These are phyloP conservation scores for Oophaga pumilio DNA, from an alignment of 2,113 vertebrate species.

Conservation along the genomic window DNA sequence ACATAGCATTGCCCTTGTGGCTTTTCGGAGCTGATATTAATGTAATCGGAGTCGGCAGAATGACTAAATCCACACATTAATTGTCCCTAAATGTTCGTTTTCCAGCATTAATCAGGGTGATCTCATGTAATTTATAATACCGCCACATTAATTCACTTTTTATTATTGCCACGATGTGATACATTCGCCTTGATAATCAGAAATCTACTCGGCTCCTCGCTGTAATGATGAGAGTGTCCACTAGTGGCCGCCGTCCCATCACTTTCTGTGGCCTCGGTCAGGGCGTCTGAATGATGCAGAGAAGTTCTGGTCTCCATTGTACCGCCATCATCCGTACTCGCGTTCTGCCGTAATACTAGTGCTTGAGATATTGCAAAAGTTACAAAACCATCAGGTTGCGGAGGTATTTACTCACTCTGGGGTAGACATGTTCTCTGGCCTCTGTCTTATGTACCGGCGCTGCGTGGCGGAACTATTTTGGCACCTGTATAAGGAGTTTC, in stretches of 20 bases:
- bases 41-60: background rate
- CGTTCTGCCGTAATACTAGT: no score
- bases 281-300: no score
- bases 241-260: slow-evolving; percentile 11
- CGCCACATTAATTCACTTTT: slow-evolving; percentile 13
- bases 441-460: background rate
- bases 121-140: background rate
- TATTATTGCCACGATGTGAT: background rate
- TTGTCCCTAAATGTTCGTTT: slow-evolving; percentile 10
- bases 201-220: background rate
- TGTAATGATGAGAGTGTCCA: background rate
- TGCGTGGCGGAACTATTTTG: background rate
- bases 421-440: no score
- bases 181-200: slow-evolving; percentile 13
- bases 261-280: background rate
- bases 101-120: slow-evolving; percentile 7
- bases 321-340: no score
- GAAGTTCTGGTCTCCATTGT: no score
- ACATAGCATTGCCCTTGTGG: background rate
- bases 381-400: no score
- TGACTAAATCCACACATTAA: slow-evolving; percentile 14
- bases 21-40: background rate
- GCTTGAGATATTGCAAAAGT: no score
- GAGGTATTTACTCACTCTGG: no score
- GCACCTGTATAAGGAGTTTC: no score